A percentile compares a stretch with the other conserved stretches of the same genome.
Evolutionary conservation across 2,888 invertebrate genomes (phyloP).

Genomic region (Stenodera caucasica): DNA sequence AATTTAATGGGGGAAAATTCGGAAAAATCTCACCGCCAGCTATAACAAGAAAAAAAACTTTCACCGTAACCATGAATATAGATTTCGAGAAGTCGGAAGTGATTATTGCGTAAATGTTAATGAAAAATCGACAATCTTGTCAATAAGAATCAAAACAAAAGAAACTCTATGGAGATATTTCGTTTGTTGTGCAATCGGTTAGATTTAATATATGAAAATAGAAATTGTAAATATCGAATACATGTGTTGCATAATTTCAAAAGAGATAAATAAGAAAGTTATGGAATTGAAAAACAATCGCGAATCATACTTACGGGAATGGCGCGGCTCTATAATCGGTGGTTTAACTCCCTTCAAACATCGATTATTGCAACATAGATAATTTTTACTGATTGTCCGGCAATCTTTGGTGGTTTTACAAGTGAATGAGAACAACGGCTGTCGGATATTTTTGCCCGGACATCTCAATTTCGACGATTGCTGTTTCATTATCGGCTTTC

Average conservation of each 20-base stretch:
- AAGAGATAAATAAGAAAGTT: not conserved
- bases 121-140: not conserved
- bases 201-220: not conserved
- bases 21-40: not conserved
- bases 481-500: conserved; percentile 10
- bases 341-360: conserved; percentile 66
- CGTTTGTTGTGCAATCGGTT: not conserved
- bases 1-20: not conserved
- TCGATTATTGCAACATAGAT: conserved; percentile 63
- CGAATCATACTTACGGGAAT: conserved; percentile 46
- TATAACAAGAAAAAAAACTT: not conserved
- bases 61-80: not conserved
- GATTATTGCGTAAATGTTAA: not conserved
- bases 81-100: not conserved
- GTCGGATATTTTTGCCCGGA: conserved; percentile 56
- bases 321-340: conserved; percentile 57
- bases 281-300: not conserved
- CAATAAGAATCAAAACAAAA: not conserved
- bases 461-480: too few species aligned
- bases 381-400: conserved; percentile 58
- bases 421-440: conserved; percentile 51
- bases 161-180: not conserved
- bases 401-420: conserved; percentile 62
- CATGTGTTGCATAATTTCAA: too few species aligned
- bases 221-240: not conserved